Base-by-base conservation (phyloP, 2,113 vertebrate species). In the Cariama cristata region DNA sequence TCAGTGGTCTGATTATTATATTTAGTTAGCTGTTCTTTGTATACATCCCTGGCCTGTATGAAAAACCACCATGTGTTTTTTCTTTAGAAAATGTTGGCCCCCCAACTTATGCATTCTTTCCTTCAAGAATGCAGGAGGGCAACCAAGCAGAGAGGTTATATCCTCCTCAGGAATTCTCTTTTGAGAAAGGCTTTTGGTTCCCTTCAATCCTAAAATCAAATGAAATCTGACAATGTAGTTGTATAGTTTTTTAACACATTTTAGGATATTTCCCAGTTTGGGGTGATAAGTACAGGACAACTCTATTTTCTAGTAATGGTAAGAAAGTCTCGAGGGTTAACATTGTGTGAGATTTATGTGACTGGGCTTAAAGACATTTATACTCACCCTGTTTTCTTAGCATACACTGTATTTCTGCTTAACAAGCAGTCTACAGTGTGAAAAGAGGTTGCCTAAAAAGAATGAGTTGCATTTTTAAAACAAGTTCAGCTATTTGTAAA, bases 11-110 rank as follows among this genome's bases (percentile, higher is more conserved):
- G 53, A 68, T 91, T 93, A 58, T 59, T 91, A 9, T 93, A 79
- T 83, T 93, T 96, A 79, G 64, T 89, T 90, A 91, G 76, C 88
- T 96, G 81, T 45, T 93, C 47, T 93, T 81, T 53, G 56, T 90
- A 26, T 95, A 74, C 35, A 35, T 91, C 55, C 42, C 38, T 93
- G 44, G 42, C 47, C 69, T 17, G 35, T 44, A 81, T 45, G 35
- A 59, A 93, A 93, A 95, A 79, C 81, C 93, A 14, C 66, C 87
- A 42, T 69, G 42, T 96, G 85, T 69, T 90, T 94, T 95, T 91
- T 55, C 93, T 94, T 88, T 86, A 71, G 76, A 80, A 96, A 92
- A 44, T 69, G 11, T 72, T 91, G 74, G 44, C 80, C 52, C 55
- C 55, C 52, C 0, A 0, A 64, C 18, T 91, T 82, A 44, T 30